Base-by-base conservation (phyloP, 2,888 invertebrate species). In the Tipula unca region DNA sequence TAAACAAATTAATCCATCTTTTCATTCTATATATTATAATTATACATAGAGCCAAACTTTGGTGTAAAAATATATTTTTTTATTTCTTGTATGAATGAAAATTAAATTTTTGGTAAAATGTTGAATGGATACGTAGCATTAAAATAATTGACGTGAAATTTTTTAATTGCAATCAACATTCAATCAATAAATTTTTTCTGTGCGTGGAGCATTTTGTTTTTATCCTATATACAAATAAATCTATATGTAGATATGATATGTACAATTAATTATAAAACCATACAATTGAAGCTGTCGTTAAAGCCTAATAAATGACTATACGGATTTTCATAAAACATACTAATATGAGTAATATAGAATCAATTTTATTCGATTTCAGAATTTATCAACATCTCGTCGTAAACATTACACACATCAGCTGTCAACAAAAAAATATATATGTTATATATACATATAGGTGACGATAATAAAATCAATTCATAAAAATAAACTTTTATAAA, bases 381-480 rank as follows among this genome's bases (percentile, higher is more conserved):
- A 39, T 10, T 13, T 8, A 69, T 14, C 10, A 8, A 54, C 17
- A 17, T 20, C 48, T 17, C 48, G 3, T 54, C 48, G 17, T 54
- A 54, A 54, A 54, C 8, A 54, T 17, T 54, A 54, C 6, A 42
- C 0, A 54, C n/a, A 54, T 54, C 48, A 39, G 48, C 25, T 10
- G 10, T 10, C 14, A 69, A 69, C 69, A 20, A 25, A 25, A 69
- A 69, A 69, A 69, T n/a, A 48, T n/a, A 48, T 13, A 69, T 25
- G 10, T 54, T 6, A n/a, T 25, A 25, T 13, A 69, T n/a, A n/a
- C n/a, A 69, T 69, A 69, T 25, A 69, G 69, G 69, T 69, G 69
- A 69, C 69, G 69, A 69, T 69, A 69, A 25, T 69, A 69, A 69
- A 69, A 69, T 69, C 69, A 69, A 69, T 69, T 69, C 69, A 69